Percentiles rank a stretch among this genome's conserved stretches.
Conservation (phyloP, 2,888 invertebrate genomes). For the Deilephila porcellus region DNA sequence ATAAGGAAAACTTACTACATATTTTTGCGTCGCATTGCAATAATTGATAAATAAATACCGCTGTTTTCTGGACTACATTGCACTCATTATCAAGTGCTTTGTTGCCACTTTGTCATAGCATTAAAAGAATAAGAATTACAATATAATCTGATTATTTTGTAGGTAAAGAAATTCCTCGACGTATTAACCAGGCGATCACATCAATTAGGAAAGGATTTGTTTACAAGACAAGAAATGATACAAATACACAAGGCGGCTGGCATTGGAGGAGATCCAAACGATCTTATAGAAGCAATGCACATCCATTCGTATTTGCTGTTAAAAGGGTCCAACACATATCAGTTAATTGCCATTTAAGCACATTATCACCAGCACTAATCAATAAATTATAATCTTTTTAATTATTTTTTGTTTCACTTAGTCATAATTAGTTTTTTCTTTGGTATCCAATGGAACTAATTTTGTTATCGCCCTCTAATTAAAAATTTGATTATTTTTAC, state of each 20-base stretch:
- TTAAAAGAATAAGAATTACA: not conserved
- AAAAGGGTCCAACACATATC: conserved; percentile 90
- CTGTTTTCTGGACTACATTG: no score
- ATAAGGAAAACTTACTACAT: no score
- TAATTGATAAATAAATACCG: no score
- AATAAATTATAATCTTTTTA: conserved; percentile 15
- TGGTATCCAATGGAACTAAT: conserved; percentile 24
- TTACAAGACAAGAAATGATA: conserved; percentile 90
- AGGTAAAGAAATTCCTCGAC: conserved; percentile 90
- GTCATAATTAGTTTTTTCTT: conserved; percentile 11
- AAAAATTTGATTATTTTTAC: not conserved
- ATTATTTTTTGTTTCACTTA: conserved; percentile 14
- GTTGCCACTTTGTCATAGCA: no score
- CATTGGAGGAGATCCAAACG: conserved; percentile 87
- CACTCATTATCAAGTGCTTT: no score
- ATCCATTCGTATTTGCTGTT: conserved; percentile 93
- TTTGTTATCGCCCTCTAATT: conserved; percentile 17
- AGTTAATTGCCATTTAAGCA: conserved; percentile 74
- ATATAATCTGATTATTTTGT: conserved; percentile 49
- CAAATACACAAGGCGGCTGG: conserved; percentile 88
- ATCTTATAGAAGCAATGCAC: conserved; percentile 91
- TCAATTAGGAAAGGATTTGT: conserved; percentile 88
- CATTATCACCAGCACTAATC: not conserved
- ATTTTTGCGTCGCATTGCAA: no score
- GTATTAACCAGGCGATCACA: conserved; percentile 87